Evolutionary conservation across 2,113 vertebrate species (phyloP).

Genomic region (Galbula dea): DNA sequence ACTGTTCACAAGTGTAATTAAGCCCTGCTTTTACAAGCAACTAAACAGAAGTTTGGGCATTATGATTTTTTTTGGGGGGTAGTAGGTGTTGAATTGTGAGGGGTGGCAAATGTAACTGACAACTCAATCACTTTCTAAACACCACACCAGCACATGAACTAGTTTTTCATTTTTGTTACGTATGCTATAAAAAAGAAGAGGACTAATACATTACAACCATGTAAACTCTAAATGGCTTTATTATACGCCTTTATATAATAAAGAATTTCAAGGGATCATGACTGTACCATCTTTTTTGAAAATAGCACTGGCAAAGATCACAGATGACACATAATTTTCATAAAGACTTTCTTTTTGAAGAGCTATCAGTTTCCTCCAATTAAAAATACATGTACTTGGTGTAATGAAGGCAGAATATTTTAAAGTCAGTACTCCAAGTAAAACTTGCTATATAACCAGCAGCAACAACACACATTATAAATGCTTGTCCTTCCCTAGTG

Average conservation of each 20-base stretch:
- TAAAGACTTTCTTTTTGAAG: neutral
- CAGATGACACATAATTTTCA: neutral
- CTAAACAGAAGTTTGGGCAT: neutral
- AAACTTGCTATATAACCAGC: slow-evolving; percentile 23
- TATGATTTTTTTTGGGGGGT: neutral
- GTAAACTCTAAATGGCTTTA: neutral
- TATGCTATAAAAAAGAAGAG: neutral
- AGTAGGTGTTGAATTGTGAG: neutral
- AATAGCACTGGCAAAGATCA: neutral
- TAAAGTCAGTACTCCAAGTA: slow-evolving; percentile 14
- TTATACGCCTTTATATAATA: neutral
- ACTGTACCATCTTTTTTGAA: neutral
- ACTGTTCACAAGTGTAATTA: slow-evolving; percentile 53
- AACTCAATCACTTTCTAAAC: neutral
- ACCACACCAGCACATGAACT: neutral
- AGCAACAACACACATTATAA: slow-evolving; percentile 24
- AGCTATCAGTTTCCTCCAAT: neutral
- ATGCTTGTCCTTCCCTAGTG: slow-evolving; percentile 16
- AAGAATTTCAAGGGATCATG: neutral
- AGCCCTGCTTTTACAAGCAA: slow-evolving; percentile 54
- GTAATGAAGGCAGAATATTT: neutral
- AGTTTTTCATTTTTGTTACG: neutral
- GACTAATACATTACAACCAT: neutral
- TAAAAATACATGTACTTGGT: neutral
- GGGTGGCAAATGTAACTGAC: neutral